Evolutionary conservation across 1,140 invertebrate species (phyloP).

Genomic region (Sesamia nonagrioides): DNA sequence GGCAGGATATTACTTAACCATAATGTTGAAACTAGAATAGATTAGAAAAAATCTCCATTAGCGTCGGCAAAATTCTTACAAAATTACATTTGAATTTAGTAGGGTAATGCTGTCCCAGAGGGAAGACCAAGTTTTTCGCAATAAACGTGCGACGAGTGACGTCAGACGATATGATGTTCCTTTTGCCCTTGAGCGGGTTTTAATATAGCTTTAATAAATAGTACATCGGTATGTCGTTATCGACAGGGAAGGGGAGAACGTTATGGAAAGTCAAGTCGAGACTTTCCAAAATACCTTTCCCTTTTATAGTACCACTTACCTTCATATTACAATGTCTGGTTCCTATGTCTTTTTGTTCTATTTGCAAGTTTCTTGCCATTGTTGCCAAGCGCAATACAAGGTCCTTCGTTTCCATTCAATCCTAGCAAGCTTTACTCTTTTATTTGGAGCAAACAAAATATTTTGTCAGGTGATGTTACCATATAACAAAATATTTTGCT

Average conservation of each 20-base stretch:
- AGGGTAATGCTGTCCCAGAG: slow-evolving; percentile 2
- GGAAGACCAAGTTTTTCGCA: neutral
- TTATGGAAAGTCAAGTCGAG: slow-evolving; percentile 2
- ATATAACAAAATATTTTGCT: neutral
- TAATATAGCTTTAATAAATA: slow-evolving; percentile 23
- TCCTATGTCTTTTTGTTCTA: slow-evolving; percentile 19
- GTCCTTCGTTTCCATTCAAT: neutral
- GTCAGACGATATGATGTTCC: neutral
- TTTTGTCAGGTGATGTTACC: neutral
- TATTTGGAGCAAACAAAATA: neutral
- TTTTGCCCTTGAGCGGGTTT: slow-evolving; percentile 20
- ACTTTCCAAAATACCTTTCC: slow-evolving; percentile 34
- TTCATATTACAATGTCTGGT: slow-evolving; percentile 15
- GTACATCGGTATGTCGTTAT: neutral
- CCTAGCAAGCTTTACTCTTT: neutral
- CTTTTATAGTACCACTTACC: slow-evolving; percentile 14
- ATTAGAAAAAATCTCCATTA: neutral
- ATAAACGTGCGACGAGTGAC: neutral
- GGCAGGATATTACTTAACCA: slow-evolving; percentile 15
- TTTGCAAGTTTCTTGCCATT: slow-evolving; percentile 2
- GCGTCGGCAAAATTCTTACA: neutral
- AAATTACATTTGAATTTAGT: neutral
- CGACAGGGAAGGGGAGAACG: neutral
- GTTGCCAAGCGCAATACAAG: neutral
- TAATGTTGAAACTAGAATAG: slow-evolving; percentile 8